Conservation (phyloP, 2,113 vertebrate species). For the Thalassarche chlororhynchos region DNA sequence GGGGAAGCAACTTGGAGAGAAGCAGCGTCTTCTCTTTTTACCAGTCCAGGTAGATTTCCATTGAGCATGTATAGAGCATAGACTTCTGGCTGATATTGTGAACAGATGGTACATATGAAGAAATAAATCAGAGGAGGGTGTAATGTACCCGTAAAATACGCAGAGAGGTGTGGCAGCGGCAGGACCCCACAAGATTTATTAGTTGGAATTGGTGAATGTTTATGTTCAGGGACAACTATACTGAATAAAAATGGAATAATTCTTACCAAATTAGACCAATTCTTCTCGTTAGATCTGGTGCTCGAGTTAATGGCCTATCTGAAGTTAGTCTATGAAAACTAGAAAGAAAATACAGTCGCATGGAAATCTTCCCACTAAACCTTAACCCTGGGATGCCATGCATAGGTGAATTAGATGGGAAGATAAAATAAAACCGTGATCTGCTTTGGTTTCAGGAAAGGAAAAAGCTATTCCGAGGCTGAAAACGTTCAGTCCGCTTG, state of each 20-base stretch:
- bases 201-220: not conserved
- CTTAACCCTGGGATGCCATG: not conserved
- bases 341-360: not conserved
- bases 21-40: not conserved
- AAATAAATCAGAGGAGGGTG: not conserved
- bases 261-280: not conserved
- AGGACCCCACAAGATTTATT: not conserved
- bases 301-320: not conserved
- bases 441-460: not conserved
- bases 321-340: not conserved
- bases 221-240: not conserved
- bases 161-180: not conserved
- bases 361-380: not conserved
- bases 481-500: not conserved
- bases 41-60: no score
- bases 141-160: not conserved
- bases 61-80: fast-evolving
- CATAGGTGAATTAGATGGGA: not conserved
- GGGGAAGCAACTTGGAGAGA: not conserved
- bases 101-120: not conserved
- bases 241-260: not conserved
- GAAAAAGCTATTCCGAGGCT: not conserved
- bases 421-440: not conserved
- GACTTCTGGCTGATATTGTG: not conserved
- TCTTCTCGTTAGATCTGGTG: not conserved